Percentiles rank a stretch among this genome's conserved stretches.
Conservation (phyloP, 1,140 invertebrate species). For the honey bee (Apis mellifera) region Amel_HAv3.1 CM009941.2:14632001-14632500, state of each 20-base stretch:
- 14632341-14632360: neutral
- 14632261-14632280: neutral
- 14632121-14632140: neutral
- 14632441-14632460: no score
- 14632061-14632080: no score
- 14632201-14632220: neutral
- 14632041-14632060: no score
- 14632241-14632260: neutral
- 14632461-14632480: no score
- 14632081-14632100: no score
- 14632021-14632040: no score
- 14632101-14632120: no score
- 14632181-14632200: neutral
- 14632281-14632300: neutral
- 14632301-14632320: neutral
- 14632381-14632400: no score
- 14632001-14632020: no score
- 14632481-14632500: no score
- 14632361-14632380: neutral
- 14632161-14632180: neutral
- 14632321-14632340: slow-evolving; percentile 31
- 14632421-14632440: no score
- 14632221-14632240: neutral
- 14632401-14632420: no score
- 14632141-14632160: neutral